Percentiles rank a stretch among this genome's conserved stretches.
phyloP scores from a whole-genome alignment of 2,113 vertebrate genomes.

The Capreolus pygargus region DNA sequence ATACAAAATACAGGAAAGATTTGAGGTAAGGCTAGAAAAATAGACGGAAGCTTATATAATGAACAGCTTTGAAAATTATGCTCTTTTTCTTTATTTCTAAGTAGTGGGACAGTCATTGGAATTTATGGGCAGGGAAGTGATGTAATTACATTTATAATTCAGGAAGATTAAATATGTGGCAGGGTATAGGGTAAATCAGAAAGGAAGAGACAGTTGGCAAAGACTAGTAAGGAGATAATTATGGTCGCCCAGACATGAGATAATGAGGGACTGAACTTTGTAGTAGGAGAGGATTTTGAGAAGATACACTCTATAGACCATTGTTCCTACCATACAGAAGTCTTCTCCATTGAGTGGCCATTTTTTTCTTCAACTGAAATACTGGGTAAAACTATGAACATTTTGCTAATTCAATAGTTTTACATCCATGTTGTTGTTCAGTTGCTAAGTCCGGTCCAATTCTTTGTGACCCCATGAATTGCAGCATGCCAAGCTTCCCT shows the following conservation, averaged over 20 bases:
- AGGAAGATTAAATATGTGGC: not conserved
- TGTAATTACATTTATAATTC: not conserved
- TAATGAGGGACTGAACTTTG: not conserved
- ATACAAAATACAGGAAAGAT: not conserved
- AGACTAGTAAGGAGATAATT: not conserved
- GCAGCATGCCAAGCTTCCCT: too few relatives aligned
- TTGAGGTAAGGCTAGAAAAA: not conserved
- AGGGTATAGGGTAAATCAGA: not conserved
- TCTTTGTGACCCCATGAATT: too few relatives aligned
- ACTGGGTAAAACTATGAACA: not conserved
- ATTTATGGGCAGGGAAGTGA: not conserved
- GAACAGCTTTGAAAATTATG: not conserved
- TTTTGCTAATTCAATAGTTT: not conserved
- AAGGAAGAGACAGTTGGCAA: not conserved
- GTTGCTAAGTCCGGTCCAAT: too few relatives aligned
- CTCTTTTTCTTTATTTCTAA: not conserved
- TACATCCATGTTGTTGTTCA: not conserved
- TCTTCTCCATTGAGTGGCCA: not conserved
- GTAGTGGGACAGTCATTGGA: not conserved
- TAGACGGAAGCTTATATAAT: not conserved
- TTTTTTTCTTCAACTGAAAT: not conserved
- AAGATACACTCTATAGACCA: not conserved
- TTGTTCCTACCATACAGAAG: not conserved
- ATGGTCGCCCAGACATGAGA: not conserved
- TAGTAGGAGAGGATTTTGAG: not conserved